Conservation (phyloP, 2,888 invertebrate species). For the Strigamia crassipes region DNA sequence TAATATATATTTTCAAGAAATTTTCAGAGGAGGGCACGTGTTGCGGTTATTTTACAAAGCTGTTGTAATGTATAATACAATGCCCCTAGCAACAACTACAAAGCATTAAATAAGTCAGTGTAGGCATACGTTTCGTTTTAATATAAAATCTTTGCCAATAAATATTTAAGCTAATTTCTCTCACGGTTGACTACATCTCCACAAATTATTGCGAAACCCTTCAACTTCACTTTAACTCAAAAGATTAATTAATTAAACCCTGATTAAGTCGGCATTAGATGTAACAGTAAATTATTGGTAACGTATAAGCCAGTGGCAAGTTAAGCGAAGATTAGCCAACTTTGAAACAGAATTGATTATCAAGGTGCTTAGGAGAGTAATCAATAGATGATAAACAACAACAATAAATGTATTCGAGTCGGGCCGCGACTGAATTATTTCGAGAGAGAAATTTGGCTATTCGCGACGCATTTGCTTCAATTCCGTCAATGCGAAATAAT, state of each 20-base stretch:
- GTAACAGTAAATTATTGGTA: neutral
- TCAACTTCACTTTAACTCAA: neutral
- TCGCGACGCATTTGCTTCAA: neutral
- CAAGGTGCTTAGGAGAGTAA: neutral
- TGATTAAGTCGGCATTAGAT: neutral
- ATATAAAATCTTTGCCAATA: neutral
- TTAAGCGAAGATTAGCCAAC: neutral
- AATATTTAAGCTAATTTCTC: neutral
- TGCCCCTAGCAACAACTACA: neutral
- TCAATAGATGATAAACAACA: neutral
- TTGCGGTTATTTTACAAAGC: slow-evolving; percentile 30
- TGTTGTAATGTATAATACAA: slow-evolving; percentile 19
- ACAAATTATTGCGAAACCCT: too few species aligned
- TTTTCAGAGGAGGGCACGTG: slow-evolving; percentile 14
- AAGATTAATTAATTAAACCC: neutral
- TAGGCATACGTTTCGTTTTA: neutral
- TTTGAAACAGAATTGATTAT: neutral
- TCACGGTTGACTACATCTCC: too few species aligned
- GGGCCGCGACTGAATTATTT: neutral
- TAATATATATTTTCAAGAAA: slow-evolving; percentile 29
- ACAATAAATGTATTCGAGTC: too few species aligned
- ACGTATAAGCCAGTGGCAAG: neutral
- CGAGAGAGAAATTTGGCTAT: neutral
- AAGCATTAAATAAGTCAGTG: neutral
- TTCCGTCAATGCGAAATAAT: slow-evolving; percentile 15